Evolutionary conservation across 1,140 invertebrate species (phyloP).

Genomic region (Drosophila varians): DNA sequence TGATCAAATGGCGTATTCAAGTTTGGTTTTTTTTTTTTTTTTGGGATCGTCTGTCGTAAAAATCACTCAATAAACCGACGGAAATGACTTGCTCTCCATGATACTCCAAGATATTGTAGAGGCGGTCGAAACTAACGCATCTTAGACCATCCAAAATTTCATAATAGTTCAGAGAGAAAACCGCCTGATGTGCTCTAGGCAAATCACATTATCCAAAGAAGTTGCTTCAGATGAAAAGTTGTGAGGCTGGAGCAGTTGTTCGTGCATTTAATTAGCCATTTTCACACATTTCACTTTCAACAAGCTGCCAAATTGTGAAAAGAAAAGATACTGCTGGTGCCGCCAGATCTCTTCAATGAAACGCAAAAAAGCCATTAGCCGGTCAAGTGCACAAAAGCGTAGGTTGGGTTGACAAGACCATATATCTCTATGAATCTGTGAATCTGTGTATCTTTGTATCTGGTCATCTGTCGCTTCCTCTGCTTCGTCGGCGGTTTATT

Average conservation of each 20-base stretch:
- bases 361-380: conserved; percentile 79
- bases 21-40: conserved; percentile 2
- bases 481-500: conserved; percentile 48
- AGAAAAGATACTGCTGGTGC: conserved; percentile 30
- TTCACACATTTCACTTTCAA: conserved; percentile 82
- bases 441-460: conserved; percentile 39
- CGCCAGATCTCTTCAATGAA: conserved; percentile 61
- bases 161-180: conserved; percentile 63
- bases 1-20: conserved; percentile 20
- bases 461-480: conserved; percentile 34
- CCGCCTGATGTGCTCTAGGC: conserved; percentile 21
- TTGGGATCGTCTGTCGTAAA: conserved; percentile 36
- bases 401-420: conserved; percentile 66
- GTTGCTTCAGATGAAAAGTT: background rate
- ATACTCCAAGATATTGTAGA: background rate
- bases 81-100: conserved; percentile 54
- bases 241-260: conserved; percentile 29
- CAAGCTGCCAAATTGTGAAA: conserved; percentile 76
- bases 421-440: conserved; percentile 23
- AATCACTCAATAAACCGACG: conserved; percentile 65
- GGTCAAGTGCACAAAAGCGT: conserved; percentile 64
- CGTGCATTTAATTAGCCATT: conserved; percentile 77
- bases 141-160: conserved; percentile 35
- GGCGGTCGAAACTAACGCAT: conserved; percentile 39
- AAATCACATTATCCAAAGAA: conserved; percentile 53